These are phyloP conservation scores for Gorsachius goisagi DNA, from an alignment of 2,113 vertebrate genomes.

Conservation along the genomic window DNA sequence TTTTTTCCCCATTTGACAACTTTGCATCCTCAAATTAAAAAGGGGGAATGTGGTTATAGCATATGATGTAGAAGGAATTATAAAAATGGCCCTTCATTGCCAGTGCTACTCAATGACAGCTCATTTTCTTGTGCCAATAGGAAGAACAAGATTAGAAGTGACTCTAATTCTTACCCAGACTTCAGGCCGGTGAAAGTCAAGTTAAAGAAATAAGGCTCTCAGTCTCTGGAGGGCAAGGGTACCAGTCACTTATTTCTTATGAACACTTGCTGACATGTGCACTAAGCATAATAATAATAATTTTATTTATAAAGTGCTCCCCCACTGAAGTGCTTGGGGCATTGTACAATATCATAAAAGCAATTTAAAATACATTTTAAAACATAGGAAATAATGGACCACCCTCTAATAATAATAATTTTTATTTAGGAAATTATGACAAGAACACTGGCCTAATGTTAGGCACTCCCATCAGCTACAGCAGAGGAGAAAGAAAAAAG, in stretches of 20 bases:
- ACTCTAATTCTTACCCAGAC: constrained; percentile 66
- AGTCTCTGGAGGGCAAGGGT: constrained; percentile 67
- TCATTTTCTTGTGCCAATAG: constrained; percentile 69
- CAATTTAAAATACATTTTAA: constrained; percentile 54
- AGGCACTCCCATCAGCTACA: not conserved
- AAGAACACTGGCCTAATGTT: not conserved
- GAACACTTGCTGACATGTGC: constrained; percentile 60
- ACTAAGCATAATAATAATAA: constrained; percentile 59
- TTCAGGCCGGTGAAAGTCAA: constrained; percentile 57
- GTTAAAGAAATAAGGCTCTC: constrained; percentile 61
- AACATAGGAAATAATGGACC: constrained; percentile 31
- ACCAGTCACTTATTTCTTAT: constrained; percentile 49
- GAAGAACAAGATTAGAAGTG: constrained; percentile 67
- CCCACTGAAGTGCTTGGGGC: constrained; percentile 11
- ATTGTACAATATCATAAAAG: constrained; percentile 30
- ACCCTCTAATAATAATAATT: constrained; percentile 34
- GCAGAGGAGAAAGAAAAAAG: not conserved
- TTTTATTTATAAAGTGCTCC: constrained; percentile 60
- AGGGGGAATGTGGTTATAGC: constrained; percentile 11
- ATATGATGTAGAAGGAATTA: constrained; percentile 54
- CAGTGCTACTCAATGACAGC: constrained; percentile 58
- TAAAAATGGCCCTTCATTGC: constrained; percentile 58
- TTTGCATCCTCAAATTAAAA: constrained; percentile 50
- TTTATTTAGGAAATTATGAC: constrained; percentile 33
- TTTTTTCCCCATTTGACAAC: constrained; percentile 1